Base-by-base conservation (phyloP, 1,140 invertebrate genomes). In the Lordiphosa stackelbergi region DNA sequence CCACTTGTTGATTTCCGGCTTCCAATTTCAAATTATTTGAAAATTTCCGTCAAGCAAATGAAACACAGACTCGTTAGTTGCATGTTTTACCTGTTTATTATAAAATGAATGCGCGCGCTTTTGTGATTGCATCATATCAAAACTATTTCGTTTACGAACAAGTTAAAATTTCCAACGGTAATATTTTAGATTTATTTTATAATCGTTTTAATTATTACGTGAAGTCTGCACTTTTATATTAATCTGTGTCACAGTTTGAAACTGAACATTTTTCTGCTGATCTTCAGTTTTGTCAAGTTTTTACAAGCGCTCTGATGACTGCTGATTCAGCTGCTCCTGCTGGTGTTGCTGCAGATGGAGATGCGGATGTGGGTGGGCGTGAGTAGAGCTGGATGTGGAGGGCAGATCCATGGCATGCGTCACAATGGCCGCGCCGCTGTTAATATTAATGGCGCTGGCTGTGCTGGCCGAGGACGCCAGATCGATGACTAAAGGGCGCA, bases 101-200 rank as follows among this genome's bases (percentile, higher is more conserved):
- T 60, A 57, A 63, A 73, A 53, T 62, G 58, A 73, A 78, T 59
- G 56, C 64, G 51, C 71, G 47, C 36, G 22, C 62, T 54, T 66
- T 63, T 63, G 53, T 63, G 75, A 45, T 68, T 81, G 57, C 54
- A 73, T 81, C 66, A 70, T 83, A 81, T 81, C 71, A 81, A 81
- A 81, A 81, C 64, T 64, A 38, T 70, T 60, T 63, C 59, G 59
- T 60, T 69, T 69, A 78, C 57, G 70, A 79, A 79, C 74, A 79
- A 79, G 66, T 79, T 79, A 79, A 79, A 79, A 79, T 79, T 73
- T 78, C 69, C 69, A 79, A 78, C 74, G 66, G 62, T 70, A 66
- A 66, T 70, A 61, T 63, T 40, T 66, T 36, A 69, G 65, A 58
- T 34, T 45, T 11, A 35, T 13, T 52, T 59, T 66, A 66, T 66